Evolutionary conservation across 2,888 invertebrate genomes (phyloP).

Genomic region (Drosophila merina): DNA sequence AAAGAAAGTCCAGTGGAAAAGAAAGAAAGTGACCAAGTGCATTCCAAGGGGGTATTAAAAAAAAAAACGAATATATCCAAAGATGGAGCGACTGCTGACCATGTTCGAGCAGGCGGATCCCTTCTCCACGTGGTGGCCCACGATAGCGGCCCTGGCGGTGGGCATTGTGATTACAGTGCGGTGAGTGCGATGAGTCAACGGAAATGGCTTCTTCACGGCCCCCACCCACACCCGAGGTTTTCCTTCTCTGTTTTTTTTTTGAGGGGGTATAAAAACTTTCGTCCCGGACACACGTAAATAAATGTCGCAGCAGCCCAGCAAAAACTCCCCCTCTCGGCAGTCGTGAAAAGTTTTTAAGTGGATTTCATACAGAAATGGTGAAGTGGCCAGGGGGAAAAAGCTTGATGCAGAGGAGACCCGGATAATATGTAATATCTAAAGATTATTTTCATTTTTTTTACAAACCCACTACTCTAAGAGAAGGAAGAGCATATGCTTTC

Average conservation of each 20-base stretch:
- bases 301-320: conserved; percentile 58
- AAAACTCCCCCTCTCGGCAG: conserved; percentile 49
- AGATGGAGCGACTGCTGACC: conserved; percentile 81
- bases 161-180: conserved; percentile 85
- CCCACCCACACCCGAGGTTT: neutral
- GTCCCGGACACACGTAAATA: conserved; percentile 61
- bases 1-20: conserved; percentile 36
- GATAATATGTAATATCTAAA: conserved; percentile 74
- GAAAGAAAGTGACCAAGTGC: conserved; percentile 34
- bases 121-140: conserved; percentile 85
- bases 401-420: conserved; percentile 26
- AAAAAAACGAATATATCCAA: neutral
- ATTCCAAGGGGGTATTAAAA: neutral
- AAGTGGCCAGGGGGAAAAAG: neutral
- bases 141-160: conserved; percentile 84
- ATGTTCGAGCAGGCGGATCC: conserved; percentile 83
- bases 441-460: conserved; percentile 56
- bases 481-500: neutral
- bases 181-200: conserved; percentile 80
- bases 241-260: neutral
- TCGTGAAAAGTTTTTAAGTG: conserved; percentile 73
- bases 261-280: conserved; percentile 56
- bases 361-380: conserved; percentile 58
- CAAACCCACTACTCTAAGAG: neutral
- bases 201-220: conserved; percentile 37